Percentiles rank a stretch among this genome's conserved stretches.
Conservation (phyloP, 2,797 vertebrate species). For the Semotilus atromaculatus region DNA sequence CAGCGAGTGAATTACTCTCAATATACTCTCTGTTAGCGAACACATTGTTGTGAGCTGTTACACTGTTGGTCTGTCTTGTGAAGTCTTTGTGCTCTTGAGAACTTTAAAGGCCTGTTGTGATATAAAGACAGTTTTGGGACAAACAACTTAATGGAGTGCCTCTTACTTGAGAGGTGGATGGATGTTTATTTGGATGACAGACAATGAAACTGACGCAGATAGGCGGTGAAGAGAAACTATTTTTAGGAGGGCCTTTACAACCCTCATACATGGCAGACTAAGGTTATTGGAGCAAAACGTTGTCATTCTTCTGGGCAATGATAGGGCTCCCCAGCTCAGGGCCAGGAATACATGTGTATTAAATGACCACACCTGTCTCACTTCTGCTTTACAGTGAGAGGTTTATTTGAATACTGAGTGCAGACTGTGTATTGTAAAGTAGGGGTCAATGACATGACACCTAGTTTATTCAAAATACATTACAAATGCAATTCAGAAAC, state of each 20-base stretch:
- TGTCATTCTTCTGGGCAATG: slow-evolving; percentile 66
- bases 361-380: slow-evolving; percentile 70
- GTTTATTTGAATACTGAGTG: slow-evolving; percentile 54
- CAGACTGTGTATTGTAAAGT: slow-evolving; percentile 35
- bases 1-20: slow-evolving; percentile 70
- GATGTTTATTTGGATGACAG: slow-evolving; percentile 59
- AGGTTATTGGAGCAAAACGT: slow-evolving; percentile 64
- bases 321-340: slow-evolving; percentile 58
- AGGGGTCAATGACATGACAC: slow-evolving; percentile 3
- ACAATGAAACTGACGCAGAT: slow-evolving; percentile 61
- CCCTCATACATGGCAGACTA: slow-evolving; percentile 56
- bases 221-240: slow-evolving; percentile 61
- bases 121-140: slow-evolving; percentile 52
- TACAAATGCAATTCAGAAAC: not conserved
- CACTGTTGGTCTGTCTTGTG: slow-evolving; percentile 57
- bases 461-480: not conserved
- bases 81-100: slow-evolving; percentile 58
- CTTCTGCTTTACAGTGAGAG: slow-evolving; percentile 54
- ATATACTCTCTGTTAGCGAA: slow-evolving; percentile 73
- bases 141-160: slow-evolving; percentile 61
- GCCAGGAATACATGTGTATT: slow-evolving; percentile 67
- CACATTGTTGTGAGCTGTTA: slow-evolving; percentile 72
- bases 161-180: slow-evolving; percentile 64
- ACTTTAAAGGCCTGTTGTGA: slow-evolving; percentile 65
- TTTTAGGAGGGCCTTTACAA: slow-evolving; percentile 65